Conservation (phyloP, 2,797 vertebrate species). For the Cryptoblepharus egeriae region DNA sequence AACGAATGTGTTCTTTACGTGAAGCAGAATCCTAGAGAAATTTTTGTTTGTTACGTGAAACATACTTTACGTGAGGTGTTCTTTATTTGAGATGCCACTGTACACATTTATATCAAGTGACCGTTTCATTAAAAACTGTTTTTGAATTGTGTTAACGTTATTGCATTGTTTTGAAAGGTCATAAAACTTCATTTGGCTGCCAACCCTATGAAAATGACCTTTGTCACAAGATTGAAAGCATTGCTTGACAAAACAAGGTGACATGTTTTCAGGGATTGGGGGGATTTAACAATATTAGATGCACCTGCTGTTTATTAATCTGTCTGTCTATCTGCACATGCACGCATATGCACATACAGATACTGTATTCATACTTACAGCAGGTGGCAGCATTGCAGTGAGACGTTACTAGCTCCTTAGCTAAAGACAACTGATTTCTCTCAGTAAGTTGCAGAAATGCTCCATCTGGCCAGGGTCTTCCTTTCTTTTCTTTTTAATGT, state of each 20-base stretch:
- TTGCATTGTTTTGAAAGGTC: background rate
- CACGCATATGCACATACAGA: background rate
- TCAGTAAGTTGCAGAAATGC: too few species aligned
- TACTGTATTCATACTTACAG: constrained; percentile 1
- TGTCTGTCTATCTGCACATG: too few species aligned
- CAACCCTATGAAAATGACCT: background rate
- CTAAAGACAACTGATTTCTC: background rate
- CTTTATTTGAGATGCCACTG: too few species aligned
- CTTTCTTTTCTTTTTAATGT: background rate
- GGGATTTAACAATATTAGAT: background rate
- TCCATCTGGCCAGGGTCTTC: background rate
- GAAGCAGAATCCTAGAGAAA: too few species aligned
- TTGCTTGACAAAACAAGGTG: too few species aligned
- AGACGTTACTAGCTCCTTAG: background rate
- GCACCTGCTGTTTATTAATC: background rate
- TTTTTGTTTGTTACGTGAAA: too few species aligned
- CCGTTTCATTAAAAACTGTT: background rate
- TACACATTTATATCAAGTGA: background rate
- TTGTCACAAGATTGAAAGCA: background rate
- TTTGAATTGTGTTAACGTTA: background rate
- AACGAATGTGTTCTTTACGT: too few species aligned
- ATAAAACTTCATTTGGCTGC: background rate
- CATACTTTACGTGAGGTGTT: too few species aligned
- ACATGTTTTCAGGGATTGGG: background rate
- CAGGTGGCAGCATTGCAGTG: constrained; percentile 32